A percentile compares a stretch with the other conserved stretches of the same genome.
Evolutionary conservation across 2,797 vertebrate species (phyloP).

Genomic region (Eptatretus atami): DNA sequence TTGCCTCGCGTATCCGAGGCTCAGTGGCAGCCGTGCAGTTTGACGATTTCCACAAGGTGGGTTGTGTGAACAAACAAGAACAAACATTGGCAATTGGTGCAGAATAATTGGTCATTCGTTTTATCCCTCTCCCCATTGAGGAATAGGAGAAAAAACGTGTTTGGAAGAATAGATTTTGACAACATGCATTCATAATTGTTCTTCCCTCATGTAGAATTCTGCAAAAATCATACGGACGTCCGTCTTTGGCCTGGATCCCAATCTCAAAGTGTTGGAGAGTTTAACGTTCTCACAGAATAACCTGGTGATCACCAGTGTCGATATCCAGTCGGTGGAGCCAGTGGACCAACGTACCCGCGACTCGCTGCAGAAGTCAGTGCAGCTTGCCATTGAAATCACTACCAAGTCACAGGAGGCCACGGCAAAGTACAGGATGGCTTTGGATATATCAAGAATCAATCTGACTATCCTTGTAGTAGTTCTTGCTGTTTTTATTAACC

Average conservation of each 20-base stretch:
- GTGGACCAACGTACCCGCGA: conserved; percentile 56
- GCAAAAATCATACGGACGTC: conserved; percentile 43
- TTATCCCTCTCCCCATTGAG: no score
- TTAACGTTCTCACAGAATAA: conserved; percentile 33
- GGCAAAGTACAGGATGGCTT: conserved; percentile 11
- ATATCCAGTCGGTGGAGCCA: conserved; percentile 56
- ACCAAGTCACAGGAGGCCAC: conserved; percentile 65
- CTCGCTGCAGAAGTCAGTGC: conserved; percentile 53
- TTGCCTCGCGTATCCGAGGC: conserved; percentile 42
- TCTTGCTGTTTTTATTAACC: background rate
- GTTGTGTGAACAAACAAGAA: no score
- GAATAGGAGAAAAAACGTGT: no score
- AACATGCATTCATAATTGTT: no score
- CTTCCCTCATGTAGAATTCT: conserved; percentile 21
- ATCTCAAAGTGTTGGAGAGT: conserved; percentile 17
- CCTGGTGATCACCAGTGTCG: conserved; percentile 47
- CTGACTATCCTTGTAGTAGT: background rate
- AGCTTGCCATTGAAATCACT: conserved; percentile 67
- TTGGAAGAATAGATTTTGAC: no score
- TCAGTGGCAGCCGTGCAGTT: conserved; percentile 53
- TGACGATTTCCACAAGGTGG: conserved; percentile 17
- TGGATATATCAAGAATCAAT: background rate
- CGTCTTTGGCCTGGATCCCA: conserved; percentile 44
- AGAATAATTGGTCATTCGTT: no score
- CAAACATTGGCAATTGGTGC: no score